These are phyloP conservation scores for Piaya cayana DNA, from an alignment of 2,113 vertebrate species.

Conservation along the genomic window DNA sequence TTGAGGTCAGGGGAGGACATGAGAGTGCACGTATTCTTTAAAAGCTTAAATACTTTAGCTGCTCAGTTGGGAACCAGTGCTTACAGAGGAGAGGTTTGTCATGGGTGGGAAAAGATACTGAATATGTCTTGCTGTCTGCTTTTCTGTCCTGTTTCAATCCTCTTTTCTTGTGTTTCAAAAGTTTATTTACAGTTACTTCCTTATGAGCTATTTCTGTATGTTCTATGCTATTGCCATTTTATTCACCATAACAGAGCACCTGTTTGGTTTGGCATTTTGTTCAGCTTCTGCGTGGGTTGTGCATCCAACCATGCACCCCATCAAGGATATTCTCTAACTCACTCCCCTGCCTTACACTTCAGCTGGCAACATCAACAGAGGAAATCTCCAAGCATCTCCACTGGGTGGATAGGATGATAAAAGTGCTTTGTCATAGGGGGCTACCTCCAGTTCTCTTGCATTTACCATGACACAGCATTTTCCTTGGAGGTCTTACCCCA, in stretches of 20 bases:
- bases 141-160: not conserved
- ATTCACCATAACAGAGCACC: not conserved
- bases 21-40: not conserved
- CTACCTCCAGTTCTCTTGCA: not conserved
- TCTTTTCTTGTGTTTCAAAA: not conserved
- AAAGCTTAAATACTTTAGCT: not conserved
- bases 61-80: not conserved
- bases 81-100: not conserved
- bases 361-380: not conserved
- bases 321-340: not conserved
- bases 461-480: not conserved
- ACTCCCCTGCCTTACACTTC: not conserved
- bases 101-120: not conserved
- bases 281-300: fast-evolving
- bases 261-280: not conserved
- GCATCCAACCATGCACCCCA: not conserved
- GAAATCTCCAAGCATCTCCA: not conserved
- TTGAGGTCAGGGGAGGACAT: fast-evolving
- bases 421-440: not conserved
- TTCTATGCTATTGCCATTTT: not conserved
- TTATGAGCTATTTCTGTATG: not conserved
- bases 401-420: not conserved
- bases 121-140: not conserved
- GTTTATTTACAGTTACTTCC: not conserved
- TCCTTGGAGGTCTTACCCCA: not conserved